A percentile compares a stretch with the other conserved stretches of the same genome.
Evolutionary conservation across 1,140 invertebrate species (phyloP).

Genomic region (Onthophagus taurus): DNA sequence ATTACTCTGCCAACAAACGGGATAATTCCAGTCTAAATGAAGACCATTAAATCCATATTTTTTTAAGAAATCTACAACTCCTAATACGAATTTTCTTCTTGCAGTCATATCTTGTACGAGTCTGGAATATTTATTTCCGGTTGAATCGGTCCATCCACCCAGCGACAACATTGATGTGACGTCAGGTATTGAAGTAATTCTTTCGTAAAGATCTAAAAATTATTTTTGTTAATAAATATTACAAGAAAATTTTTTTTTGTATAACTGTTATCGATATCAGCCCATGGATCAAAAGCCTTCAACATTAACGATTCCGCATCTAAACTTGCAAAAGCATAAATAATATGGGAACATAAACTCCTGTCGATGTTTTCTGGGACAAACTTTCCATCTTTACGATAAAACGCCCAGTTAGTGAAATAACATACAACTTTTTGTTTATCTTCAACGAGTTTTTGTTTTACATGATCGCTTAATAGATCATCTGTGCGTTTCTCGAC

Average conservation of each 20-base stretch:
- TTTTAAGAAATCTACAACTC: conserved; percentile 57
- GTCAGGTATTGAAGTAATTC: conserved; percentile 51
- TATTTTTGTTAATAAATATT: background rate
- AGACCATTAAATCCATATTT: conserved; percentile 70
- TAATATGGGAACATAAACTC: conserved; percentile 72
- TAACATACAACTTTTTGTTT: conserved; percentile 64
- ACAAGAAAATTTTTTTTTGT: background rate
- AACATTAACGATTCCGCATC: conserved; percentile 65
- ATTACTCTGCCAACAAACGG: conserved; percentile 83
- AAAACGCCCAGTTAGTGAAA: conserved; percentile 80
- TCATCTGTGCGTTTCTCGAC: conserved; percentile 20
- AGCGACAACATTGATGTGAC: conserved; percentile 66
- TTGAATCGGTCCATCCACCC: conserved; percentile 86
- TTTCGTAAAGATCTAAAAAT: conserved; percentile 54
- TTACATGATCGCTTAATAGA: conserved; percentile 5
- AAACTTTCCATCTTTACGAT: conserved; percentile 73
- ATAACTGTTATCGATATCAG: conserved; percentile 77
- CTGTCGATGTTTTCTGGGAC: conserved; percentile 76
- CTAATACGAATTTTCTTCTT: conserved; percentile 59
- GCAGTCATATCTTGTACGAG: conserved; percentile 53
- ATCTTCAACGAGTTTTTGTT: conserved; percentile 14
- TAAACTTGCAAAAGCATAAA: conserved; percentile 84
- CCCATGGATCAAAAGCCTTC: conserved; percentile 73
- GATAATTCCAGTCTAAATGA: conserved; percentile 87
- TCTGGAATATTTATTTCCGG: conserved; percentile 73